Percentiles rank a stretch among this genome's conserved stretches.
Evolutionary conservation across 2,797 vertebrate genomes (phyloP).

Genomic region (Tapera naevia): DNA sequence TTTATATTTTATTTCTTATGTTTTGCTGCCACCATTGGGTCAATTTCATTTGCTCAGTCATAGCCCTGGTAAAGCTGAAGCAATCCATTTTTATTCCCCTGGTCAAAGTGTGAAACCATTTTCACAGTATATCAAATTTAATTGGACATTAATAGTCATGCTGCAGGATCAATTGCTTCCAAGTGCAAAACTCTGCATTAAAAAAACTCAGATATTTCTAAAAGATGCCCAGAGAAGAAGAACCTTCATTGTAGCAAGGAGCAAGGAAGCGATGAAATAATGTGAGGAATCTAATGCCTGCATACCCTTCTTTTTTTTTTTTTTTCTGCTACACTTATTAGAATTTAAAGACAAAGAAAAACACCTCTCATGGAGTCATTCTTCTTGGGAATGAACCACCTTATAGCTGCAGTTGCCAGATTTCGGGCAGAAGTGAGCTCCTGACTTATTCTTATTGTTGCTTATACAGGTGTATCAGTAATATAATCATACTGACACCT

Average conservation of each 20-base stretch:
- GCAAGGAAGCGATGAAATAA: not conserved
- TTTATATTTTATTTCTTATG: conserved; percentile 40
- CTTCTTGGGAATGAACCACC: not conserved
- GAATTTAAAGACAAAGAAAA: not conserved
- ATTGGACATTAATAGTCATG: not conserved
- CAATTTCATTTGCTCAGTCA: conserved; percentile 1
- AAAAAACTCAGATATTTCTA: not conserved
- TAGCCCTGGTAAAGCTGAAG: not conserved
- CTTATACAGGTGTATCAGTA: not conserved
- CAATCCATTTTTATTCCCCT: not conserved
- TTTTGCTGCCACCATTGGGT: conserved; percentile 75
- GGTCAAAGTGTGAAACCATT: not conserved
- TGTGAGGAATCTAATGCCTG: not conserved
- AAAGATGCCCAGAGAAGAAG: not conserved
- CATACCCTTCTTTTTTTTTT: accelerated
- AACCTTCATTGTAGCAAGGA: not conserved
- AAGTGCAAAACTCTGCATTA: not conserved
- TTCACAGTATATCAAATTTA: not conserved
- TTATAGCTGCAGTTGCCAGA: not conserved
- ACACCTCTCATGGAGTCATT: not conserved
- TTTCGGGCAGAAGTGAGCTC: not conserved
- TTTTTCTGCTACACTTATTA: not conserved
- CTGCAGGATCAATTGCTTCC: not conserved
- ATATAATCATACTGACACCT: not conserved
- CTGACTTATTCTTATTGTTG: not conserved